A percentile compares a stretch with the other conserved stretches of the same genome.
These are phyloP conservation scores for Hylyphantes graminicola DNA, from an alignment of 1,140 invertebrate genomes.

Conservation along the genomic window DNA sequence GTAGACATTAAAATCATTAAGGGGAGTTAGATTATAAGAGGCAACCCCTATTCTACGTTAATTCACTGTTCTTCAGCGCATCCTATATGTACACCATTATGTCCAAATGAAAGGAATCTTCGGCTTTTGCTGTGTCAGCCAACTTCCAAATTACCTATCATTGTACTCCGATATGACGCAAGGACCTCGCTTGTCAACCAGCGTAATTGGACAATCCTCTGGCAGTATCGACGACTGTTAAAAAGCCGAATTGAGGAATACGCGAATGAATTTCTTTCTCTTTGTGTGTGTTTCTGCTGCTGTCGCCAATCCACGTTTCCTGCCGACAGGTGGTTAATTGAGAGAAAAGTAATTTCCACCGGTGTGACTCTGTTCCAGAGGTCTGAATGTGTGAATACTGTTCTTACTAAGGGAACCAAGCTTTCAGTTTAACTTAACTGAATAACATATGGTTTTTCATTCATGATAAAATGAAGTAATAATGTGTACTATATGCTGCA, in stretches of 20 bases:
- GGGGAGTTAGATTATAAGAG: too few species aligned
- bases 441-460: too few species aligned
- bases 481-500: too few species aligned
- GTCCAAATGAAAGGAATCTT: slow-evolving; percentile 36
- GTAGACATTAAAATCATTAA: too few species aligned
- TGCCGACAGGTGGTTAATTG: slow-evolving; percentile 56
- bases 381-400: too few species aligned
- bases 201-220: slow-evolving; percentile 54
- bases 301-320: slow-evolving; percentile 18
- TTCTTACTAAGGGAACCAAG: too few species aligned
- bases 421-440: too few species aligned
- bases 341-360: slow-evolving; percentile 49
- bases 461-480: too few species aligned
- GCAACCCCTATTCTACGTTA: too few species aligned
- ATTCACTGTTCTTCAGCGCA: too few species aligned
- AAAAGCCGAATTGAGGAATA: slow-evolving; percentile 8
- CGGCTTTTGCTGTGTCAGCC: slow-evolving; percentile 11
- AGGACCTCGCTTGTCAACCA: slow-evolving; percentile 32
- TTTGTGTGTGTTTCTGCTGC: slow-evolving; percentile 20
- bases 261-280: slow-evolving; percentile 18
- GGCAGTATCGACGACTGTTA: slow-evolving; percentile 4
- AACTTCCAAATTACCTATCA: slow-evolving; percentile 50
- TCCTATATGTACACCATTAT: slow-evolving; percentile 14
- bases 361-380: slow-evolving; percentile 1
- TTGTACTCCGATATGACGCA: slow-evolving; percentile 49